Evolutionary conservation across 1,140 invertebrate genomes (phyloP), one percentile per base, ranked within the genome.

Genomic region (Ectropis grisescens): DNA sequence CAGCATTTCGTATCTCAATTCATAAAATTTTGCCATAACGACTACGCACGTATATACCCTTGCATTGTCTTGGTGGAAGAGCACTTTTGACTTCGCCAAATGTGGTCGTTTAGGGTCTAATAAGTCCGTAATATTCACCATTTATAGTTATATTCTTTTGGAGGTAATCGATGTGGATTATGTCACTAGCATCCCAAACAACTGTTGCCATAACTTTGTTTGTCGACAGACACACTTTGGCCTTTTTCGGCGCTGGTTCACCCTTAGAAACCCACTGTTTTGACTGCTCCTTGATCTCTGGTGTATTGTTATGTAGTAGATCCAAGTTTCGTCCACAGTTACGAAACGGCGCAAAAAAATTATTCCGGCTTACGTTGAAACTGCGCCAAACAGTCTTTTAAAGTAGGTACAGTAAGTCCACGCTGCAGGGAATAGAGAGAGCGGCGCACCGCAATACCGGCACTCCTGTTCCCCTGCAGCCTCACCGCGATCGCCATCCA

Each of bases 51-150:
- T 61, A 52, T 82, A 59, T 41, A 34, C 42, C 22, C 29, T 55
- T 53, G 58, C 61, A 37, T 71, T 72, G 43, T 75, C 57, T 37
- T 79, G 60, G 32, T 61, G 58, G 43, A 74, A 60, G 19, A 65
- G 36, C n/a, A 72, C 41, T 71, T 65, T 72, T 32, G 70, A 70
- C 44, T 55, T 57, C 48, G 36, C 36, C 41, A 61, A 48, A 53
- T 55, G 45, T 43, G 53, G 31, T 39, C 53, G 34, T 52, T 52
- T 68, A 51, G 49, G 30, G n/a, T 33, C 26, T 36, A 50, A 40
- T 47, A 38, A 41, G 11, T 39, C 12, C 16, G 23, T 34, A 42
- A 39, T 52, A 47, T 29, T 43, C 25, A 2, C 23, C 38, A 22
- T 29, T 35, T 11, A 53, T 44, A 15, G 22, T 47, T 41, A 32